Evolutionary conservation across 2,113 vertebrate genomes (phyloP), one percentile per base, ranked within the genome.

Genomic region (Ciconia maguari): DNA sequence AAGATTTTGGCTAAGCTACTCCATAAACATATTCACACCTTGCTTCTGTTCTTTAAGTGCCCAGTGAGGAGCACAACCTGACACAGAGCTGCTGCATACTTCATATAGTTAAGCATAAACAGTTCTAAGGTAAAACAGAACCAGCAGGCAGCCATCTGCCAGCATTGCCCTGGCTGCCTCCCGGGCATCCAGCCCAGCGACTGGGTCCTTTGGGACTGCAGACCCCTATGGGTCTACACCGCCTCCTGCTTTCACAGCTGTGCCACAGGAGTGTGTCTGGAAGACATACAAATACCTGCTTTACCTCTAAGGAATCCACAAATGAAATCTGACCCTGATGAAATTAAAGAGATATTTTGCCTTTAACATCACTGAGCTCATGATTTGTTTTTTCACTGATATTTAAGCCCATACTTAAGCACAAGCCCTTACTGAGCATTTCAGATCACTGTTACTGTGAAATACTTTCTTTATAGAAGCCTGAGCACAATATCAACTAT

Each of bases 181-280:
- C 34, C 2, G 60, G 4, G 11, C 32, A 44, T 6, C 83, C 64
- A 44, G 20, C 44, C 25, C 57, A 18, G 52, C 1, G 1, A 26
- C 26, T 3, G 41, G 1, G 2, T 36, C 54, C 64, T 58, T 24
- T 5, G 9, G 32, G 26, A 12, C 57, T 60, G 16, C 68, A 78
- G 32, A 48, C 2, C 9, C 36, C 55, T 10, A 0, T 12, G 36
- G 49, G 7, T 55, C 51, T 34, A 6, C 7, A 3, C 29, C 41
- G 46, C 17, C 42, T 60, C 6, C 46, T 55, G 26, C 65, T 49
- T 71, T 55, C 41, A 49, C 0, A 2, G 32, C 46, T 51, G 4
- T n/a, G 52, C 32, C 52, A 26, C 1, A 0, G 15, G 4, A 10
- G 5, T 3, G 0, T 20, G 16, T 29, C 38, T 52, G 52, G 34